Base-by-base conservation (phyloP, 2,797 vertebrate species). In the Lagorchestes hirsutus region DNA sequence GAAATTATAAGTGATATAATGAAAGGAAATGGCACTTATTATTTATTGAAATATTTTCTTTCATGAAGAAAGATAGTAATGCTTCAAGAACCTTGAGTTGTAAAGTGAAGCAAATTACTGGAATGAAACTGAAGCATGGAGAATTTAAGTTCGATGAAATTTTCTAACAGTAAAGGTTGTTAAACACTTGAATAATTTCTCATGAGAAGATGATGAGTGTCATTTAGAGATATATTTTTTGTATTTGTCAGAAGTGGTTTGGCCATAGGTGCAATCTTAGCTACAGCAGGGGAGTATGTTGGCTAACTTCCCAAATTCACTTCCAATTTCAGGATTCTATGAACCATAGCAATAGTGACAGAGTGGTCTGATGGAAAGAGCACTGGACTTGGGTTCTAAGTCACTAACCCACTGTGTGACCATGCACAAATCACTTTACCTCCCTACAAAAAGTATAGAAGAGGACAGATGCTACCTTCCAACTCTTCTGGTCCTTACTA, bases 31-130 rank as follows among this genome's bases (percentile, higher is more conserved):
- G 58, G 34, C 9, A 46, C 28, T 95, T 93, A 58, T 13, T 27
- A 93, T 91, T 91, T 74, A 55, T 94, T 95, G 62, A 67, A 67
- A 31, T 82, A 8, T 92, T 87, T 96, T 94, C 57, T 82, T 92
- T 52, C 54, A 96, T 90, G 54, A 95, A 46, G 90, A 54, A 91
- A 74, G 56, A 57, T 3, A 18, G 24, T 90, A 31, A n/a, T n/a
- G 50, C 27, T 93, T 54, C 92, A n/a, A 67, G 90, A 67, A 22
- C 55, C 91, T 50, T 90, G 67, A n/a, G 92, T 74, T 54, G 34
- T 22, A 87, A 4, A 34, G 31, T 52, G 27, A 24, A 24, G 18
- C n/a, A 92, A 95, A 52, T 59, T 58, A 92, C 82, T 67, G 40
- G 92, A 92, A 9, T 95, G 46, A 94, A 93, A 92, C 11, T 46